A percentile compares a stretch with the other conserved stretches of the same genome.
phyloP scores from a whole-genome alignment of 2,888 invertebrate species.

The Tenthredo amoena region DNA sequence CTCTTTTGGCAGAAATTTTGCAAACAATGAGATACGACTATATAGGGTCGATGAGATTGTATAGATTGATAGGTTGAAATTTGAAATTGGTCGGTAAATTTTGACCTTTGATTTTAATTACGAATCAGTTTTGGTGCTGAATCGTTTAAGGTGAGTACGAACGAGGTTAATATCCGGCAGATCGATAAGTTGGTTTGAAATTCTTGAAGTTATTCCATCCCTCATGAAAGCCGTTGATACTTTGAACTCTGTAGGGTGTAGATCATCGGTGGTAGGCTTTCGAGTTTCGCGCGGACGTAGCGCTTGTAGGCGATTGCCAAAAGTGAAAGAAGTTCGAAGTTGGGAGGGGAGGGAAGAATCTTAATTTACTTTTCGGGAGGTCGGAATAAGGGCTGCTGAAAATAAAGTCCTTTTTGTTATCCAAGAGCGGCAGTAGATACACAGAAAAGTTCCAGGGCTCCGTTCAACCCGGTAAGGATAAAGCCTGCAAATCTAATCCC shows the following conservation, averaged over 20 bases:
- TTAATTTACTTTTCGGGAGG: background rate
- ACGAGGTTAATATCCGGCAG: background rate
- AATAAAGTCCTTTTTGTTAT: background rate
- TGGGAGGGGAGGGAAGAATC: background rate
- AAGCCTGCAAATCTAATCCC: background rate
- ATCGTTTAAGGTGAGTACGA: background rate
- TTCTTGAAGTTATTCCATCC: background rate
- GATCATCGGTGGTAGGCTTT: slow-evolving; percentile 32
- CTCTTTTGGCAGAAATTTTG: no score
- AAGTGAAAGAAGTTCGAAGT: background rate
- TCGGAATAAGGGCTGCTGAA: background rate
- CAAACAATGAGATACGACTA: no score
- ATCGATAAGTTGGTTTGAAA: slow-evolving; percentile 4
- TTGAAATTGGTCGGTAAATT: background rate
- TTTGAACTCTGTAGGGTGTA: slow-evolving; percentile 6
- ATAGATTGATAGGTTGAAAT: background rate
- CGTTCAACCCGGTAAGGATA: background rate
- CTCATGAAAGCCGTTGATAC: slow-evolving; percentile 25
- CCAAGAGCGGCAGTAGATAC: background rate
- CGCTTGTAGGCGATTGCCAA: background rate
- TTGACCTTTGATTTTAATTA: background rate
- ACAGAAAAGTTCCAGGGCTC: background rate
- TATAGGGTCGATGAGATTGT: no score
- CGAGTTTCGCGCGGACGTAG: slow-evolving; percentile 15
- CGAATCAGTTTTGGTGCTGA: background rate